Conservation (phyloP, 1,140 invertebrate genomes). For the Lepeophtheirus salmonis region DNA sequence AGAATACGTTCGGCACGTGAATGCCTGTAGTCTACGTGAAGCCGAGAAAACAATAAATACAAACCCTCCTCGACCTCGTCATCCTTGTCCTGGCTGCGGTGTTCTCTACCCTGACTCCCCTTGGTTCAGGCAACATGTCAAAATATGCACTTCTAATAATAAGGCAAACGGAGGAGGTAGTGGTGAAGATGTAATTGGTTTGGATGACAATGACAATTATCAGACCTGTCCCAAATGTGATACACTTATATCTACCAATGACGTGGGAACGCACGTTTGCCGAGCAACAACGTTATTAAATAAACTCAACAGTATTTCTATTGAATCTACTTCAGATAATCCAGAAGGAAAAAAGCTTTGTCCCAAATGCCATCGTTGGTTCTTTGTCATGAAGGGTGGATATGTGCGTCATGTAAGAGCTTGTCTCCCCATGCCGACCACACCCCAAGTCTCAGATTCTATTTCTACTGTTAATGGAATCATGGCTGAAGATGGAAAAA, state of each 20-base stretch:
- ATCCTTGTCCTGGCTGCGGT: neutral
- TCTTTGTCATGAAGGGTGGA: neutral
- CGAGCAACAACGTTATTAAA: neutral
- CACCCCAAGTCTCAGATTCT: neutral
- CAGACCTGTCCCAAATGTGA: neutral
- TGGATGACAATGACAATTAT: neutral
- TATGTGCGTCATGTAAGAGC: neutral
- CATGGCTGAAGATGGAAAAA: neutral
- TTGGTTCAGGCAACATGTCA: neutral
- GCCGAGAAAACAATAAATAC: neutral
- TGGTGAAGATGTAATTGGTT: no score
- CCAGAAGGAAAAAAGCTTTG: neutral
- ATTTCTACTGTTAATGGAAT: neutral
- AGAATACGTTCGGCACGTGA: neutral
- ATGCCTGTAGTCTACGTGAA: neutral
- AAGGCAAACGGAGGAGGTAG: neutral
- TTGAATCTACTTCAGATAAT: neutral
- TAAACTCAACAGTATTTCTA: neutral
- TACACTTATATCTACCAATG: neutral
- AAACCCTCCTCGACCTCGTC: neutral
- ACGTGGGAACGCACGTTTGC: neutral
- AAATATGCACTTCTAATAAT: neutral
- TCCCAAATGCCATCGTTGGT: neutral
- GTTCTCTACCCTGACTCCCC: neutral
- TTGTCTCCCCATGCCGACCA: neutral